Evolutionary conservation across 2,113 vertebrate species (phyloP), one percentile per base, ranked within the genome.

Genomic region (Aplodontia rufa): DNA sequence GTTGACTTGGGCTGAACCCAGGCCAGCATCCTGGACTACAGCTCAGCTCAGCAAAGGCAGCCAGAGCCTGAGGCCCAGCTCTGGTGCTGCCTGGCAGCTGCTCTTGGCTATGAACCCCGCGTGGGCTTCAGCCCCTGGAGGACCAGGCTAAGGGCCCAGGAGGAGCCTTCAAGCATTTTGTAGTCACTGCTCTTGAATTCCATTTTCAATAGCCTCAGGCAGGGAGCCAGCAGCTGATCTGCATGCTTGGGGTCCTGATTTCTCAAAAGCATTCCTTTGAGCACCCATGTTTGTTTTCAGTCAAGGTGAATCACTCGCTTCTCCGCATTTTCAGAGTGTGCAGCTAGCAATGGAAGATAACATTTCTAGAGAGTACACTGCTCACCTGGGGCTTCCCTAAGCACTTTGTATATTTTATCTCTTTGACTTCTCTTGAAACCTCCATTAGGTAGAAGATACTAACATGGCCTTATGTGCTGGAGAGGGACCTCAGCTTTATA

Each of bases 191-290:
- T 68, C 49, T 86, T 53, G 51, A 95, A 93, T 79, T 89, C 97
- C 3, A 79, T 92, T 0, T 98, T 98, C 69, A 81, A 97, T 82
- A 95, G 98, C 97, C 86, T 97, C 8, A 45, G 97, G 62, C n/a
- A 37, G 72, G 69, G 42, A 45, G 47, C 72, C 22, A 0, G 0
- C 35, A 68, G 79, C 42, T 22, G 49, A 37, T 49, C 55, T 19
- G 3, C 1, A 13, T 51, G 22, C 49, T 26, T 9, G 2, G 37
- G 2, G 62, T 49, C 69, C 49, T 58, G 84, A 87, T 30, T 62
- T 53, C 68, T 16, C 24, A 17, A 35, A 20, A 53, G 37, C n/a
- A 4, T 11, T 16, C 40, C 17, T 3, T 26, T 9, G 5, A 42
- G 42, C 8, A 3, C 4, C 32, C 3, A 4, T 28, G 26, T 30